Evolutionary conservation across 2,113 vertebrate species (phyloP).

Genomic region (Zosterops japonicus): DNA sequence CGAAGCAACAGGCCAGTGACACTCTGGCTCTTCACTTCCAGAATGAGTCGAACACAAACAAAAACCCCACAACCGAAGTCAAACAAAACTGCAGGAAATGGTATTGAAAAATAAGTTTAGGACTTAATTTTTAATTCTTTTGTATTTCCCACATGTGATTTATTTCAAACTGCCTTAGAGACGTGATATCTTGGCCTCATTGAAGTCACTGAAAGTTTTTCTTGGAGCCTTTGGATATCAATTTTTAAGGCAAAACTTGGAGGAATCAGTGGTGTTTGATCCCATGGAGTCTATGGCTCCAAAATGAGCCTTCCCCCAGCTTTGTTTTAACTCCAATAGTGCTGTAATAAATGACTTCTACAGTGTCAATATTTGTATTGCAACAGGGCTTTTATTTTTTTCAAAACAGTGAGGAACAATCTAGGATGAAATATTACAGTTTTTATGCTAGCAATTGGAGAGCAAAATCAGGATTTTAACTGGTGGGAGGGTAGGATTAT

Average conservation of each 20-base stretch:
- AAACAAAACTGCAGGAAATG: not conserved
- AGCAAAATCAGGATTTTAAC: not conserved
- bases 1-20: not conserved
- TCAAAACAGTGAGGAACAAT: not conserved
- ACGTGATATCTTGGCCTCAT: not conserved
- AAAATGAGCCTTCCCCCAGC: not conserved
- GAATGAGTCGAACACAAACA: not conserved
- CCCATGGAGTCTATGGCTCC: not conserved
- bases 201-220: not conserved
- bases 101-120: not conserved
- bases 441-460: not conserved
- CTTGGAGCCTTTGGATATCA: not conserved
- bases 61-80: not conserved
- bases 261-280: not conserved
- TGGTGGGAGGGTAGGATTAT: not conserved
- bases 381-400: not conserved
- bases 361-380: not conserved
- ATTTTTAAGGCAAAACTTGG: not conserved
- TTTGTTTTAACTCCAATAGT: not conserved
- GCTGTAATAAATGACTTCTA: not conserved
- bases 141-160: not conserved
- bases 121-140: not conserved
- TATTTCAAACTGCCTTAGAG: not conserved
- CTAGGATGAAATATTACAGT: not conserved
- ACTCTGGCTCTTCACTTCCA: not conserved